phyloP scores from a whole-genome alignment of 2,888 invertebrate species.

The Xylota sylvarum region DNA sequence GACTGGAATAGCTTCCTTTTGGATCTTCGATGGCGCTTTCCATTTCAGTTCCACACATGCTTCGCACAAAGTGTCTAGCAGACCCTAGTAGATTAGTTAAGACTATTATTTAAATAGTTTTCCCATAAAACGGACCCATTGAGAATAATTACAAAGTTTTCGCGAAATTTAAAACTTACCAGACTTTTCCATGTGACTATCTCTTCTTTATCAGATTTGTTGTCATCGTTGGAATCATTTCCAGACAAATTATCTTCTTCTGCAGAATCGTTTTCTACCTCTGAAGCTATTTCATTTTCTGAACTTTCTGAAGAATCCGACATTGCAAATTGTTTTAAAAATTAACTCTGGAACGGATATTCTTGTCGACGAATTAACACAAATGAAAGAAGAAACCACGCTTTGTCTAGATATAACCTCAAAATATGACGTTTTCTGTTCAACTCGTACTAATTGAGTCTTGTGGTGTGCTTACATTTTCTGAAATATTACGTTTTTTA shows the following conservation, averaged over 20 bases:
- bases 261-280: slow-evolving; percentile 78
- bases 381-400: slow-evolving; percentile 57
- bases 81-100: slow-evolving; percentile 88
- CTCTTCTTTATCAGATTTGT: slow-evolving; percentile 78
- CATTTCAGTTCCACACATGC: slow-evolving; percentile 97
- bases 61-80: slow-evolving; percentile 95
- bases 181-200: slow-evolving; percentile 87
- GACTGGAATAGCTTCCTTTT: slow-evolving; percentile 96
- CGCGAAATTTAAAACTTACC: slow-evolving; percentile 84
- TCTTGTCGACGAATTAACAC: slow-evolving; percentile 3
- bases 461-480: slow-evolving; percentile 1
- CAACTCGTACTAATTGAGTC: background rate
- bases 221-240: slow-evolving; percentile 29
- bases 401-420: slow-evolving; percentile 46
- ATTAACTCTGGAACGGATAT: slow-evolving; percentile 24
- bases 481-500: too few species aligned
- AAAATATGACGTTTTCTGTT: slow-evolving; percentile 3
- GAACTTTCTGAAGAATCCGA: slow-evolving; percentile 80
- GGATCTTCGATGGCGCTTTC: slow-evolving; percentile 97
- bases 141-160: background rate
- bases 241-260: slow-evolving; percentile 37
- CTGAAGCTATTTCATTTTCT: slow-evolving; percentile 80
- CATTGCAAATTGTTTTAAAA: slow-evolving; percentile 78
- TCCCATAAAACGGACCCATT: background rate
- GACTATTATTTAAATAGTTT: slow-evolving; percentile 67